Conservation (phyloP, 2,797 vertebrate genomes). For the Hemibagrus guttatus region DNA sequence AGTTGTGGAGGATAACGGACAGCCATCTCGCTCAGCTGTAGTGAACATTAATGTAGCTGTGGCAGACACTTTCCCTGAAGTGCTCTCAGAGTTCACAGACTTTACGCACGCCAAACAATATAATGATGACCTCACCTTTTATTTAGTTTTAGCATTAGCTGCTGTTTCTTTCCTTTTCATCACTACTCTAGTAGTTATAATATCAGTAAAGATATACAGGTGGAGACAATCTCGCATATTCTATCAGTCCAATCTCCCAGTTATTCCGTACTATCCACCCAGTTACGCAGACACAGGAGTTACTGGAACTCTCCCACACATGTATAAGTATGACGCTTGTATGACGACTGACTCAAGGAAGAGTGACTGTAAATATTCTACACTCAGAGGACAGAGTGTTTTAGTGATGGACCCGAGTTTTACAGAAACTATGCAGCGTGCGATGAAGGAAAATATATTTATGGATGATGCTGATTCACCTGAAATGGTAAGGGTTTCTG, state of each 20-base stretch:
- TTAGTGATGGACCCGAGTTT: constrained; percentile 36
- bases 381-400: constrained; percentile 36
- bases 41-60: too few relatives aligned
- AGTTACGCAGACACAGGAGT: constrained; percentile 50
- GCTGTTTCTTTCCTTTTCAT: constrained; percentile 40
- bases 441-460: background rate
- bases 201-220: constrained; percentile 55
- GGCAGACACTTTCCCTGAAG: too few relatives aligned
- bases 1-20: constrained; percentile 66
- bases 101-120: too few relatives aligned
- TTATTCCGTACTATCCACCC: constrained; percentile 56
- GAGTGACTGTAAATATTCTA: constrained; percentile 51
- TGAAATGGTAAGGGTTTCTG: background rate
- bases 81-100: too few relatives aligned
- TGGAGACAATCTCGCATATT: constrained; percentile 64
- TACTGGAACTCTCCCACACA: constrained; percentile 51
- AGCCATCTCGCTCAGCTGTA: constrained; percentile 7
- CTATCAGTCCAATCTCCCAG: constrained; percentile 53
- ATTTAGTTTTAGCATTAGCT: too few relatives aligned
- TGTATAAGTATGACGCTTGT: constrained; percentile 56
- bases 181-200: constrained; percentile 44
- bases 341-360: constrained; percentile 58
- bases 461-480: background rate
- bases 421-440: background rate
- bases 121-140: too few relatives aligned